Base-by-base conservation (phyloP, 1,140 invertebrate species). In the Melipona quadrifasciata region DNA sequence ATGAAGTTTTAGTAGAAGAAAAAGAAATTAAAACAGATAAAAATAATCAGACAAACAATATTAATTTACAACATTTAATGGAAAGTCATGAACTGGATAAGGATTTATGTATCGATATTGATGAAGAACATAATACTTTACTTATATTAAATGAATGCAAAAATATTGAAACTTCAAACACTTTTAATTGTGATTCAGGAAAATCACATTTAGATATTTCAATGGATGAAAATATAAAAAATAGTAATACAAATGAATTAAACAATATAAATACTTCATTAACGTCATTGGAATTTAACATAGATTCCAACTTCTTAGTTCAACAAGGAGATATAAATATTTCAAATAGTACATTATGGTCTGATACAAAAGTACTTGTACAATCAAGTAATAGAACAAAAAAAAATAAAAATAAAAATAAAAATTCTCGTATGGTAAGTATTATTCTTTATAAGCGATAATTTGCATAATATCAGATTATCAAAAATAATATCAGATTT, bases 351-450 rank as follows among this genome's bases (percentile, higher is more conserved):
- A 82, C 55, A 19, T 70, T n/a, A 67, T 82, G 65, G 47, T 78
- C 57, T 57, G 53, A 77, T 80, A 70, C 24, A 53, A 72, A 72
- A 47, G 34, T 5, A 64, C 14, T 2, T 64, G 2, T 16, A 39
- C 51, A 51, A 73, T 6, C 14, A 39, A 77, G 21, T 27, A 89
- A 65, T 31, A 88, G 17, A 64, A n/a, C 17, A 34, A 31, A 84
- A 58, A 34, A 31, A n/a, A 58, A 12, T 21, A 84, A 81, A 39
- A 70, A 34, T 16, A 80, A 17, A 65, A 75, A 0, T 11, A n/a
- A n/a, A 16, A 89, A 51, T 79, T 71, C 31, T 61, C 77, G 67
- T 74, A 72, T 14, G 47, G 82, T 78, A 74, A 64, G 76, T 51
- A 58, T 68, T 51, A 57, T 24, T 21, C 34, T 47, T 24, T n/a